Conservation (phyloP, 2,113 vertebrate species). For the Channa argus region DNA sequence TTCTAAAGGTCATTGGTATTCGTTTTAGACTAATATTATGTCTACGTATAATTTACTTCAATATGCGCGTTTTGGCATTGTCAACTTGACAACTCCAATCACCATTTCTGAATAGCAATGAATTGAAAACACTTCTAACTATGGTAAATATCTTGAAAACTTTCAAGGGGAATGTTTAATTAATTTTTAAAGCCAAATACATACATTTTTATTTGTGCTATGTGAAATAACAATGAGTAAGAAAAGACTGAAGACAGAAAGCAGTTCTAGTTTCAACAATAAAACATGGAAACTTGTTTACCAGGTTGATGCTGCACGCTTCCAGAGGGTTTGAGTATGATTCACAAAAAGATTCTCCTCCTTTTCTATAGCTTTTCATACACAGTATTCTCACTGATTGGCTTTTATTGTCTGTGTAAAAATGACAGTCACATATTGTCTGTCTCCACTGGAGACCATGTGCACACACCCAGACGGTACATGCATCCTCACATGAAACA, state of each 20-base stretch:
- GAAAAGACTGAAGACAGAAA: too few species aligned
- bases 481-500: slow-evolving; percentile 62
- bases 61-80: too few species aligned
- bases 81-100: too few species aligned
- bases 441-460: slow-evolving; percentile 60
- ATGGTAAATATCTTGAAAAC: slow-evolving; percentile 10
- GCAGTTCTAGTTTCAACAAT: slow-evolving; percentile 1
- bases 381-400: slow-evolving; percentile 50
- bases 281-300: slow-evolving; percentile 29
- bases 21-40: too few species aligned
- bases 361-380: slow-evolving; percentile 47
- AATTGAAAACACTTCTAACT: background rate
- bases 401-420: slow-evolving; percentile 59
- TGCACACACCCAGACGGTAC: slow-evolving; percentile 46
- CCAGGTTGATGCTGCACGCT: slow-evolving; percentile 17
- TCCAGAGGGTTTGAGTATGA: slow-evolving; percentile 12
- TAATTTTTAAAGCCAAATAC: slow-evolving; percentile 3
- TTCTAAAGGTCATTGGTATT: background rate
- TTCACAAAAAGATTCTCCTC: slow-evolving; percentile 16
- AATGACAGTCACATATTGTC: slow-evolving; percentile 47
- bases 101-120: too few species aligned
- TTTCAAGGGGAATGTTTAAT: slow-evolving; percentile 9
- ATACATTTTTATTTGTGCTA: background rate
- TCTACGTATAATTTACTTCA: too few species aligned
- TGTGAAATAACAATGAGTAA: background rate